These are phyloP conservation scores for Drosophila nikananu DNA, from an alignment of 1,140 invertebrate species.

Conservation along the genomic window DNA sequence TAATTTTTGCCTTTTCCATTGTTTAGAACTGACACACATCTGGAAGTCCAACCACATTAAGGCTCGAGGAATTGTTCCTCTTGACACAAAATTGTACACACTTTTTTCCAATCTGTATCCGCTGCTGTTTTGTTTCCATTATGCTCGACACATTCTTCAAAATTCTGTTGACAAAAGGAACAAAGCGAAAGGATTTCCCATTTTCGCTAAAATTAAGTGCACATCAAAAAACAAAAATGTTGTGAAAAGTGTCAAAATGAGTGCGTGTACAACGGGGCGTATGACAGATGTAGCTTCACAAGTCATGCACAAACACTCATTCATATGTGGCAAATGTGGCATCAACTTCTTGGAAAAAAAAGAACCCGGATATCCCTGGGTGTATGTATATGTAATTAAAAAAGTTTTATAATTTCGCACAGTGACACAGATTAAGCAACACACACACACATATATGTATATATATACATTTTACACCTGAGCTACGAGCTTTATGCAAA, in stretches of 20 bases:
- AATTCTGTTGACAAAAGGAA: slow-evolving; percentile 25
- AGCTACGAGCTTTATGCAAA: slow-evolving; percentile 64
- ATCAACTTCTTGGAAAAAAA: slow-evolving; percentile 21
- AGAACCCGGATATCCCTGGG: neutral
- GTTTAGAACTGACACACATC: slow-evolving; percentile 18
- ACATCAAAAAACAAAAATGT: slow-evolving; percentile 55
- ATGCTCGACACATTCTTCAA: slow-evolving; percentile 24
- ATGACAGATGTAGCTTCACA: slow-evolving; percentile 53
- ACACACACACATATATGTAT: slow-evolving; percentile 25
- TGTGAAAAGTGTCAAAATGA: slow-evolving; percentile 58
- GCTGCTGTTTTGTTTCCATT: slow-evolving; percentile 31
- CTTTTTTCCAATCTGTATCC: slow-evolving; percentile 17
- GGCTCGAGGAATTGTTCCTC: slow-evolving; percentile 9
- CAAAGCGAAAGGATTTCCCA: slow-evolving; percentile 29
- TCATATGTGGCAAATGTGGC: slow-evolving; percentile 39
- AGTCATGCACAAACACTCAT: slow-evolving; percentile 15
- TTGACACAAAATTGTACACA: slow-evolving; percentile 13
- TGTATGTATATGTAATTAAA: slow-evolving; percentile 65
- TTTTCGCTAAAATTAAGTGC: slow-evolving; percentile 72
- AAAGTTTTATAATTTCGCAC: slow-evolving; percentile 67
- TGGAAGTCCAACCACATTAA: slow-evolving; percentile 6
- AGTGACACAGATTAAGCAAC: slow-evolving; percentile 35
- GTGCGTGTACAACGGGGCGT: slow-evolving; percentile 58
- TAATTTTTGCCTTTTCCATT: slow-evolving; percentile 3
- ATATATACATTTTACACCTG: slow-evolving; percentile 51